phyloP scores from a whole-genome alignment of 2,797 vertebrate species.

The Picus viridis region DNA sequence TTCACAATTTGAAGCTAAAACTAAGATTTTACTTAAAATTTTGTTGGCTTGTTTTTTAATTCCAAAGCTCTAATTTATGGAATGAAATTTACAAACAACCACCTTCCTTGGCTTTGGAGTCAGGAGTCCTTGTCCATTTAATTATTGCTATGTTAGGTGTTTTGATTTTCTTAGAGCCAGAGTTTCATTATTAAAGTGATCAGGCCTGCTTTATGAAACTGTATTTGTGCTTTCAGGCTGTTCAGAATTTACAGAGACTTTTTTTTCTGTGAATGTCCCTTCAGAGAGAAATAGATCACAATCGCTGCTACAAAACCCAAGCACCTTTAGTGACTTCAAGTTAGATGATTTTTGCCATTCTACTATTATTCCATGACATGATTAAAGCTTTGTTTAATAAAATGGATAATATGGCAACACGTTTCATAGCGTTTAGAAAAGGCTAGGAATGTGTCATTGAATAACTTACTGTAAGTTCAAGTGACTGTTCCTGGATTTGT shows the following conservation, averaged over 20 bases:
- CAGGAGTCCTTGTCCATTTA: neutral
- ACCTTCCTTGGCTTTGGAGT: neutral
- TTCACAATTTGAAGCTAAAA: neutral
- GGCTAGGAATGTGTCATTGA: neutral
- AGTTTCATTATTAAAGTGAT: neutral
- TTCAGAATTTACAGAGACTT: neutral
- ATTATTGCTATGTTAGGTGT: neutral
- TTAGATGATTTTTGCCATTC: neutral
- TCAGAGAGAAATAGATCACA: neutral
- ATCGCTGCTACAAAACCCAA: neutral
- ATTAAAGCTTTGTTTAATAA: neutral
- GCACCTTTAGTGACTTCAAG: neutral
- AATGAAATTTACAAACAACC: neutral
- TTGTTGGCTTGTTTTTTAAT: neutral
- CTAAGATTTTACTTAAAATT: neutral
- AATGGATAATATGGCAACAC: neutral
- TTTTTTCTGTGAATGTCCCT: neutral
- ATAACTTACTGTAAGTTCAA: neutral
- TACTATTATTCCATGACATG: neutral
- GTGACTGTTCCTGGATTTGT: conserved; percentile 12
- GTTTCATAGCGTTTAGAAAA: neutral
- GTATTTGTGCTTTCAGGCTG: neutral
- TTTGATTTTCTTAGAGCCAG: neutral
- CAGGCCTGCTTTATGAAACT: neutral
- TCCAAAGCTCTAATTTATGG: neutral